phyloP scores from a whole-genome alignment of 2,888 invertebrate genomes.

The Uloborus plumipes region DNA sequence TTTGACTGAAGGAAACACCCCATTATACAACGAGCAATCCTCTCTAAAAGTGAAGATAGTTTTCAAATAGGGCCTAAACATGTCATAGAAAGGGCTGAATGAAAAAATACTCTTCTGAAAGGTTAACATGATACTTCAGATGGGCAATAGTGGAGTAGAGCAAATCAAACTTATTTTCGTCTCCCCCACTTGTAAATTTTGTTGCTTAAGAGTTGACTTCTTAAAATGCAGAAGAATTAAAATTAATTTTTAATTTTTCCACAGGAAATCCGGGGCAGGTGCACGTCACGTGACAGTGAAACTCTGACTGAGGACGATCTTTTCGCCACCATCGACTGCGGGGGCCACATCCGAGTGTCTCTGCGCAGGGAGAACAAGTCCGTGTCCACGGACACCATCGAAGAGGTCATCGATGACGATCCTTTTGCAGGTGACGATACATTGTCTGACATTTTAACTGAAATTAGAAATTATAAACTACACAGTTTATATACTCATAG shows the following conservation, averaged over 20 bases:
- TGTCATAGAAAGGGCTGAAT: no score
- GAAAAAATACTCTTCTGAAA: no score
- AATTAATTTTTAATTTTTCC: background rate
- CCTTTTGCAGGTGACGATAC: constrained; percentile 83
- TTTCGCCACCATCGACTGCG: constrained; percentile 37
- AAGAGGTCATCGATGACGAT: constrained; percentile 77
- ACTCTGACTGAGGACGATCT: constrained; percentile 78
- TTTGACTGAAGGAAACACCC: no score
- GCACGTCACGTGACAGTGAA: constrained; percentile 87
- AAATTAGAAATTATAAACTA: background rate
- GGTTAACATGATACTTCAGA: no score
- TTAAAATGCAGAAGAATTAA: no score
- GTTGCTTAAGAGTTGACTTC: no score
- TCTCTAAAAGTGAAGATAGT: no score
- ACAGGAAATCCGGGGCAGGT: constrained; percentile 81
- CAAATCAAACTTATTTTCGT: no score
- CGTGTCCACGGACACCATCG: constrained; percentile 81
- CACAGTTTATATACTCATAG: background rate
- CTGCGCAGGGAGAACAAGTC: constrained; percentile 72
- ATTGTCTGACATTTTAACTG: background rate
- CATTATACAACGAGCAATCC: no score
- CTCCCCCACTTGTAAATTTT: no score
- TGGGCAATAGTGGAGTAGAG: no score
- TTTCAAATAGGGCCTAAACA: no score
- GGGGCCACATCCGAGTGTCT: constrained; percentile 50